phyloP scores from a whole-genome alignment of 1,140 invertebrate species.

The Dinoponera quadriceps region DNA sequence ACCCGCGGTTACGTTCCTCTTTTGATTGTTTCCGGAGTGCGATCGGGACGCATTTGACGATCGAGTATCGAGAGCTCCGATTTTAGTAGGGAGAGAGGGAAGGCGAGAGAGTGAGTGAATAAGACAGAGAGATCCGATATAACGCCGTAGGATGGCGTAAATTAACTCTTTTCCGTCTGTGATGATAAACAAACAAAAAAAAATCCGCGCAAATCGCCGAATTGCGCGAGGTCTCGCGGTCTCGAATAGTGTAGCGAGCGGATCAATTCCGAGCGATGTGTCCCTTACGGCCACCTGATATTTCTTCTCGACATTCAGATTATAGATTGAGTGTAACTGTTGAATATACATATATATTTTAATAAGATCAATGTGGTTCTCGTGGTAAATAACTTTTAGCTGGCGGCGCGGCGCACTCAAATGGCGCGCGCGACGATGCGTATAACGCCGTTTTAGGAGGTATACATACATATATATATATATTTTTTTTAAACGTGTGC shows the following conservation, averaged over 20 bases:
- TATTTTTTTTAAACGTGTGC: constrained; percentile 48
- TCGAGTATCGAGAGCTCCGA: not conserved
- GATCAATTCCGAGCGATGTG: constrained; percentile 40
- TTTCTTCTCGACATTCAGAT: constrained; percentile 58
- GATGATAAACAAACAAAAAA: constrained; percentile 64
- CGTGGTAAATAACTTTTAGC: constrained; percentile 7
- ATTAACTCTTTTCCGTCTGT: constrained; percentile 70
- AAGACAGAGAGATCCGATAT: not conserved
- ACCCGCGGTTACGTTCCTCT: not conserved
- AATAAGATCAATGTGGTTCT: constrained; percentile 54
- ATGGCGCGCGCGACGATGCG: not conserved
- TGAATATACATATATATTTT: constrained; percentile 46
- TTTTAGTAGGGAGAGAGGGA: not conserved
- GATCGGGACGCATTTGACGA: constrained; percentile 5
- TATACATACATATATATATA: not conserved
- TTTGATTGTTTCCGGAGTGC: constrained; percentile 29
- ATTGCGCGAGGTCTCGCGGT: constrained; percentile 32
- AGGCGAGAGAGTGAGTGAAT: constrained; percentile 2
- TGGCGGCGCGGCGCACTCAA: constrained; percentile 8
- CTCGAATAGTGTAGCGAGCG: constrained; percentile 43
- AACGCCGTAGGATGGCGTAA: constrained; percentile 19
- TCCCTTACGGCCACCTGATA: constrained; percentile 46
- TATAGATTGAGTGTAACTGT: constrained; percentile 54
- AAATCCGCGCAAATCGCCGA: constrained; percentile 2
- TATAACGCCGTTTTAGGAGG: constrained; percentile 26